phyloP scores from a whole-genome alignment of 2,888 invertebrate genomes.

The Dolichopus griseipennis region DNA sequence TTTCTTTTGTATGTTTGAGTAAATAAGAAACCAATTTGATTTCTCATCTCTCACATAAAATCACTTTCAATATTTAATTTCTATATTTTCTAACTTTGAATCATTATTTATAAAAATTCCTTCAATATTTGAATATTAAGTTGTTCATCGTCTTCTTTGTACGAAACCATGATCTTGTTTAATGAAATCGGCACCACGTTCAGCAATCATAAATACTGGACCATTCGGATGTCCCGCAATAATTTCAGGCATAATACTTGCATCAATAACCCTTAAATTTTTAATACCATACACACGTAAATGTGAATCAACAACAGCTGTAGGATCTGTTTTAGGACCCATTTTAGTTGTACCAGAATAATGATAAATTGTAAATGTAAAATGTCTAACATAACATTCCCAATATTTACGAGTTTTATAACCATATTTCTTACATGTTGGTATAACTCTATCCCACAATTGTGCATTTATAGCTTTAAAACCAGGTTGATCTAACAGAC shows the following conservation, averaged over 20 bases:
- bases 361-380: conserved; percentile 56
- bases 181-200: conserved; percentile 50
- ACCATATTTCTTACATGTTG: conserved; percentile 48
- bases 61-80: too few relatives aligned
- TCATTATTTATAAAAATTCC: too few relatives aligned
- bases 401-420: conserved; percentile 55
- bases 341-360: conserved; percentile 57
- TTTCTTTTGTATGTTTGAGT: too few relatives aligned
- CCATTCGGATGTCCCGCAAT: conserved; percentile 49
- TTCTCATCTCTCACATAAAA: too few relatives aligned
- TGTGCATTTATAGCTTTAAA: conserved; percentile 48
- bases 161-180: conserved; percentile 44
- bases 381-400: conserved; percentile 54
- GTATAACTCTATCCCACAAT: conserved; percentile 49
- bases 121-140: too few relatives aligned
- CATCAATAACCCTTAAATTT: conserved; percentile 47
- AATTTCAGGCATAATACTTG: conserved; percentile 49
- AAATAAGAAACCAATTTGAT: too few relatives aligned
- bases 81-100: too few relatives aligned
- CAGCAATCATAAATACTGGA: conserved; percentile 51
- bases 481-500: conserved; percentile 44
- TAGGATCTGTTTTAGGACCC: conserved; percentile 52
- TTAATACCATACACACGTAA: conserved; percentile 46
- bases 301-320: conserved; percentile 56
- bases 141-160: conserved; percentile 21